phyloP scores from a whole-genome alignment of 23 tunicate genomes.

The Trididemnum clinides region DNA sequence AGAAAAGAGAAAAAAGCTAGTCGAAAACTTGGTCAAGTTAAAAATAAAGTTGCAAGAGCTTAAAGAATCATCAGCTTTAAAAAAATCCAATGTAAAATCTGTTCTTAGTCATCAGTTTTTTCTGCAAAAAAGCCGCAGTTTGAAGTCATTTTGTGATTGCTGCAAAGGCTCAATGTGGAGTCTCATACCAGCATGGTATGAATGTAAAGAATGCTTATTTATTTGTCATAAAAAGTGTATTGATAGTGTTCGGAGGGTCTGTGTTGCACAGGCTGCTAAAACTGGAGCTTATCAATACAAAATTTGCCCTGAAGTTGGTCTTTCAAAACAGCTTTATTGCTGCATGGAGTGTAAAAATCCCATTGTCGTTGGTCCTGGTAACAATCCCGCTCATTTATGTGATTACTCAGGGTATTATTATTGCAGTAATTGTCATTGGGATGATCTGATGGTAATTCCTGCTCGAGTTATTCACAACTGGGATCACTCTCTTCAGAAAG shows the following conservation, averaged over 20 bases:
- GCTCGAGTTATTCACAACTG: constrained; percentile 85
- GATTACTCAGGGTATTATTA: constrained; percentile 88
- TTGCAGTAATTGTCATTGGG: constrained; percentile 92
- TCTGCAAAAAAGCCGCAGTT: constrained; percentile 38
- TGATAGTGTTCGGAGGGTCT: constrained; percentile 53
- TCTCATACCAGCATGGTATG: constrained; percentile 76
- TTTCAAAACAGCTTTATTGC: constrained; percentile 75
- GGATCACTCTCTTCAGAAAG: constrained; percentile 70
- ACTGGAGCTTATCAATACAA: constrained; percentile 22
- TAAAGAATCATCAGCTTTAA: constrained; percentile 43
- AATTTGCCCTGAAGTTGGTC: constrained; percentile 84
- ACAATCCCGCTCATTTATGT: constrained; percentile 64
- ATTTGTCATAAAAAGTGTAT: constrained; percentile 74
- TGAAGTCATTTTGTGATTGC: constrained; percentile 82
- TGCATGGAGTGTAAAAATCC: constrained; percentile 82
- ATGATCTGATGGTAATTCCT: constrained; percentile 55
- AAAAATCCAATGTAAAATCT: constrained; percentile 32
- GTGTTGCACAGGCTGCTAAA: constrained; percentile 48
- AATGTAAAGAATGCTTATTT: constrained; percentile 72
- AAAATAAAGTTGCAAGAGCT: constrained; percentile 60
- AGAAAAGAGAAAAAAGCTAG: constrained; percentile 49
- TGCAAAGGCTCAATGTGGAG: constrained; percentile 86
- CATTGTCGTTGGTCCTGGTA: constrained; percentile 17
- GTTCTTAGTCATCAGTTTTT: constrained; percentile 56
- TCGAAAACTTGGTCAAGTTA: constrained; percentile 65